A percentile compares a stretch with the other conserved stretches of the same genome.
Conservation (phyloP, 2,113 vertebrate genomes). For the Microtus pennsylvanicus region DNA sequence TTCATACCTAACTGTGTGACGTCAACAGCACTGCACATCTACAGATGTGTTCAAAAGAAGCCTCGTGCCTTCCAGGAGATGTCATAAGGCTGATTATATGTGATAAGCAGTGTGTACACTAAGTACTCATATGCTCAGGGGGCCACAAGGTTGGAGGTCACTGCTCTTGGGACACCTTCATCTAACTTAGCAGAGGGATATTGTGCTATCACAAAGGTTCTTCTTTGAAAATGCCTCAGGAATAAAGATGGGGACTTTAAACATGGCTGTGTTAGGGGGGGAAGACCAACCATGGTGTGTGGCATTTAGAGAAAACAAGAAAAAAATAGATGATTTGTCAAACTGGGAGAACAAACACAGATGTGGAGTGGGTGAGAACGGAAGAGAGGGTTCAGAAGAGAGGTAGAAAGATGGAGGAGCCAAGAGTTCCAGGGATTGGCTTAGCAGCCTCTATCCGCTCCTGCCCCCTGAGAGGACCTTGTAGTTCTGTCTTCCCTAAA, state of each 20-base stretch:
- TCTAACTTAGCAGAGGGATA: background rate
- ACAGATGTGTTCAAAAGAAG: background rate
- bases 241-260: background rate
- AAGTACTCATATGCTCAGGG: background rate
- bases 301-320: background rate
- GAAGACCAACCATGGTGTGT: background rate
- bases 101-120: no score
- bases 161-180: fast-evolving
- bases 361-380: background rate
- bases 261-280: background rate
- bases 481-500: background rate
- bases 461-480: fast-evolving
- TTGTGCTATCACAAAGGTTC: background rate
- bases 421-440: no score
- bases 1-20: background rate
- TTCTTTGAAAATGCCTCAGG: background rate
- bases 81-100: background rate
- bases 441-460: fast-evolving
- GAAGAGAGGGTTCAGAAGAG: background rate
- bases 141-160: background rate
- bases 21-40: background rate
- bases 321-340: background rate
- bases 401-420: no score
- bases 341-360: background rate
- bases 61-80: background rate